Conservation (phyloP, 2,797 vertebrate genomes). For the Rallus crepitans region DNA sequence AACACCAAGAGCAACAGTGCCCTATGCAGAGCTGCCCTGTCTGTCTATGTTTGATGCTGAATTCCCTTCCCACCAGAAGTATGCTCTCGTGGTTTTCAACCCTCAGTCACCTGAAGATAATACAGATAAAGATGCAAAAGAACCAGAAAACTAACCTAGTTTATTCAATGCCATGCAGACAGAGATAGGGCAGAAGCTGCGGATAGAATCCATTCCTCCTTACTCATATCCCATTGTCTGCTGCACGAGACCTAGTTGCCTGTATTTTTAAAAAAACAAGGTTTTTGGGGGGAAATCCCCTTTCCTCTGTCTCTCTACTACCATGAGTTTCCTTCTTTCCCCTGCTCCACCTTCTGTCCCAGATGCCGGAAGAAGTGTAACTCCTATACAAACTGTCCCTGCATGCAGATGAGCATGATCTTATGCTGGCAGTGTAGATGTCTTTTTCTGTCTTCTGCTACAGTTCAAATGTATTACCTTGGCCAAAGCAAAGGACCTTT, state of each 20-base stretch:
- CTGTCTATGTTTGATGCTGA: neutral
- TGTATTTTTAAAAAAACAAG: neutral
- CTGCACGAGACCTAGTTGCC: neutral
- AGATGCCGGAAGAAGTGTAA: neutral
- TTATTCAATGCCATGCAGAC: neutral
- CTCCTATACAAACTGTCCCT: neutral
- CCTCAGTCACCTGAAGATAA: neutral
- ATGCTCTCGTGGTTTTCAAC: neutral
- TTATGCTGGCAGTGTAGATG: neutral
- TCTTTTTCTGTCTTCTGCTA: neutral
- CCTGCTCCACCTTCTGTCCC: neutral
- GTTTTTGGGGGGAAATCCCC: neutral
- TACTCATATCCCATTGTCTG: neutral
- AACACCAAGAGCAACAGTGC: neutral
- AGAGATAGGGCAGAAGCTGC: neutral
- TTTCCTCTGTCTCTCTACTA: neutral
- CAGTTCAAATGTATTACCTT: neutral
- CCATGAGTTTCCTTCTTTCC: neutral
- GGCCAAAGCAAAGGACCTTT: neutral
- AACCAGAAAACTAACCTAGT: neutral
- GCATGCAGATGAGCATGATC: neutral
- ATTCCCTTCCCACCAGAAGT: neutral
- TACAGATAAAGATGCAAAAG: neutral
- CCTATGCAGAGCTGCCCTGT: neutral
- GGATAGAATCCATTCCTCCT: neutral